A percentile compares a stretch with the other conserved stretches of the same genome.
phyloP scores from a whole-genome alignment of 2,797 vertebrate genomes.

The Xiphorhynchus erythropygius region DNA sequence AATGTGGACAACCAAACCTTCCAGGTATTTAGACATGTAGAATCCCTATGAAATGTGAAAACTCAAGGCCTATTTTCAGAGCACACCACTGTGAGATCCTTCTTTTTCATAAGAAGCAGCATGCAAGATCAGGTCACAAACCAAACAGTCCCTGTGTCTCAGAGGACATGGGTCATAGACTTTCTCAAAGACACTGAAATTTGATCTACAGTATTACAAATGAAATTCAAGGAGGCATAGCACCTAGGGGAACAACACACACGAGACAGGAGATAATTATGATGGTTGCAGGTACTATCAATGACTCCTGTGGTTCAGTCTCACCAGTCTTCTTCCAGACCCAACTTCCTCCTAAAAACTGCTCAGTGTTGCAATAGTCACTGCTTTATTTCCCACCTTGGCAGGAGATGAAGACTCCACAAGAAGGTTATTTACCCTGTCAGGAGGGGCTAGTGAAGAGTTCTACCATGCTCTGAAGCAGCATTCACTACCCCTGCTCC shows the following conservation, averaged over 20 bases:
- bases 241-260: background rate
- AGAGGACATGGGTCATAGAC: background rate
- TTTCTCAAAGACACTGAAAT: background rate
- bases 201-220: background rate
- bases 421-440: background rate
- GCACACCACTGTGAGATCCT: background rate
- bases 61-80: background rate
- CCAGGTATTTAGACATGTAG: accelerated
- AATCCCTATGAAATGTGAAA: background rate
- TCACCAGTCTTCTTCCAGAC: background rate
- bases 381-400: background rate
- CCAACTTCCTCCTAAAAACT: background rate
- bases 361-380: background rate
- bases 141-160: background rate
- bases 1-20: background rate
- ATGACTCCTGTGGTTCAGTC: background rate
- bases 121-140: background rate
- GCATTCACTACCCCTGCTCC: accelerated
- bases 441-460: background rate
- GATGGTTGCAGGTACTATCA: background rate
- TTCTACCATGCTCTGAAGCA: accelerated
- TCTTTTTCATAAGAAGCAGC: background rate
- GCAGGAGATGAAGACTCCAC: background rate
- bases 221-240: background rate
- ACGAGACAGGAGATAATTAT: background rate